Evolutionary conservation across 2,797 vertebrate species (phyloP), one percentile per base, ranked within the genome.

Genomic region (Rhinoraja longicauda): DNA sequence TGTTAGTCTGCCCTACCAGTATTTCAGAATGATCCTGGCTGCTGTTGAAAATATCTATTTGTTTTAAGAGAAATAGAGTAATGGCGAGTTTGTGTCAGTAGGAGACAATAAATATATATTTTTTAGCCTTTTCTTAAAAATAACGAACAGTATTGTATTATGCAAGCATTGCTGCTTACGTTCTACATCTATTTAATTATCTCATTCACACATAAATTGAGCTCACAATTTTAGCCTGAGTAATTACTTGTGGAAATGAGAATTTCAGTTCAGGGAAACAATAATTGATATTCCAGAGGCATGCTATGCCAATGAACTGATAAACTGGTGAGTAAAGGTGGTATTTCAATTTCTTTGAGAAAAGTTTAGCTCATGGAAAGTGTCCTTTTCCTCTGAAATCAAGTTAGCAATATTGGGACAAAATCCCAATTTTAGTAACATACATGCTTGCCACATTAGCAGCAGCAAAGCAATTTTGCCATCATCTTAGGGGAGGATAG

Each of bases 41-140:
- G 59, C 9, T 84, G 59, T 84, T 10, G 15, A 64, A 53, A 64
- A 19, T 1, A 19, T 88, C 6, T 5, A 73, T 6, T 73, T 73
- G 24, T 36, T 88, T 64, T 88, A 78, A 39, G 77, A 78, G 36
- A 78, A 78, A 78, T 39, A 78, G 76, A 78, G 36, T 78, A 73
- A 73, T 24, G 17, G 4, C 21, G 1, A 7, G 13, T 64, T 32
- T 29, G 64, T 64, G 59, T 32, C 13, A 19, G 29, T 4, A n/a
- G 17, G 4, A 59, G 57, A 86, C 13, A 64, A 62, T 64, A 0
- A 64, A 32, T n/a, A 86, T 4, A 19, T 64, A n/a, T 59, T 84
- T 10, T 59, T 29, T 4, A 10, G 13, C 9, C 2, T 10, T 4
- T 10, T 59, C 9, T n/a, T 26, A 45, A 53, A 9, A 59, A 59